A percentile compares a stretch with the other conserved stretches of the same genome.
Evolutionary conservation across 2,113 vertebrate genomes (phyloP).

Genomic region (Sapayoa aenigma): DNA sequence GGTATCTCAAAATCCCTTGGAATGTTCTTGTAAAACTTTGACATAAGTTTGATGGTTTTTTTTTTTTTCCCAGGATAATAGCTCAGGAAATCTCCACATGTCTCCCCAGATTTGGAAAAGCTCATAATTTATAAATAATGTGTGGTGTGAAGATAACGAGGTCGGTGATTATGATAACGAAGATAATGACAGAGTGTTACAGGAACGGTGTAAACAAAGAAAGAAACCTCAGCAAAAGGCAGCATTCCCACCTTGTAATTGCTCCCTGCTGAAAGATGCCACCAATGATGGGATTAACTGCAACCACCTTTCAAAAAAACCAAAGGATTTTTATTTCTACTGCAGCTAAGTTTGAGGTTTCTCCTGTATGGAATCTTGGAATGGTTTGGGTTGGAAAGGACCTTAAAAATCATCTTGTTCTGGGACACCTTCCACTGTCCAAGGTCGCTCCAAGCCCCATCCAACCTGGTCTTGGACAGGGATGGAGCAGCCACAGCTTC

Average conservation of each 20-base stretch:
- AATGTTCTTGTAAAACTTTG: background rate
- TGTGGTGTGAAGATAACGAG: background rate
- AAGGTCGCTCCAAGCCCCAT: background rate
- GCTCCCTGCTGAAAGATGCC: background rate
- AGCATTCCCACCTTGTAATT: background rate
- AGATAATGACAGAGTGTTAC: background rate
- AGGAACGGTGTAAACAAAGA: background rate
- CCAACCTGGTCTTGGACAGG: background rate
- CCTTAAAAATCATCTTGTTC: background rate
- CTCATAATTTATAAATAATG: background rate
- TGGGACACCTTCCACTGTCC: background rate
- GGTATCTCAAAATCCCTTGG: background rate
- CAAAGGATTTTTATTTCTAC: background rate
- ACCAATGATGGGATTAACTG: background rate
- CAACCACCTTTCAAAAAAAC: background rate
- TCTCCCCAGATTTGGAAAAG: background rate
- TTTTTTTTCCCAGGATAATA: background rate
- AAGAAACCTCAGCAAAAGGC: constrained; percentile 34
- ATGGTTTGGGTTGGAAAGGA: background rate
- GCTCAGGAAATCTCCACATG: background rate
- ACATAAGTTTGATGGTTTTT: background rate
- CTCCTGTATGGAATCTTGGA: background rate
- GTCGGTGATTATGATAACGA: background rate
- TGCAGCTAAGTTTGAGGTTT: background rate
- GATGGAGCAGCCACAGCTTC: background rate